Evolutionary conservation across 2,797 vertebrate species (phyloP), one percentile per base, ranked within the genome.

Genomic region (Fratercula arctica): DNA sequence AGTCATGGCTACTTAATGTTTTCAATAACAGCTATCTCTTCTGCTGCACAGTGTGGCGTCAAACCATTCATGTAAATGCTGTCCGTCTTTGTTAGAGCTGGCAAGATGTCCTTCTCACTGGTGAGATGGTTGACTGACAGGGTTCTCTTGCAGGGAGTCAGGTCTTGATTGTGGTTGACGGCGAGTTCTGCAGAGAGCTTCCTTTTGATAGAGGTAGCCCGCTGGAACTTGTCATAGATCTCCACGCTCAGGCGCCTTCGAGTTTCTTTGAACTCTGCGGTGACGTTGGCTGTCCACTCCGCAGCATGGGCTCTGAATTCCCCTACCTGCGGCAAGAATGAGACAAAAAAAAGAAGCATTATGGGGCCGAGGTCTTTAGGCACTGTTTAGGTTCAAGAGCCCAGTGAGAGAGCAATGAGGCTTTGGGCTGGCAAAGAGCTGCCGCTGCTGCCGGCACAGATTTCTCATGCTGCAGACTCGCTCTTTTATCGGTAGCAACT

Each of bases 231-330:
- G 98, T 99, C 99, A 1, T 99, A 99, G 91, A 99, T 99, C 98
- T 99, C 99, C 61, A 99, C 99, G 0, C 99, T 99, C 92, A 99
- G 98, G 35, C 99, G 98, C 70, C 99, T 97, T 15, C 99, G 98
- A 5, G 99, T 99, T 97, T 99, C 99, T 97, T 99, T 99, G 97
- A 99, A 99, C 97, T 99, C 99, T 0, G 99, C 99, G 0, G 99
- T 99, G 94, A 99, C 99, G 0, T 99, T 99, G 56, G 99, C 99
- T 3, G 99, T 99, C 99, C 99, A 99, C 97, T 99, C 99, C 0
- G 99, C 99, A 2, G 99, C 99, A 0, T 99, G 99, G 17, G 99
- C 99, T 84, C 99, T 98, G 96, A 99, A 99, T 97, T 99, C 99
- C 28, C 99, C 99, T 2, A 99, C 99, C 99, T 99, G 95, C 5